Percentiles rank a stretch among this genome's conserved stretches.
Evolutionary conservation across 2,888 invertebrate genomes (phyloP).

Genomic region (Heteromyza rotundicornis): DNA sequence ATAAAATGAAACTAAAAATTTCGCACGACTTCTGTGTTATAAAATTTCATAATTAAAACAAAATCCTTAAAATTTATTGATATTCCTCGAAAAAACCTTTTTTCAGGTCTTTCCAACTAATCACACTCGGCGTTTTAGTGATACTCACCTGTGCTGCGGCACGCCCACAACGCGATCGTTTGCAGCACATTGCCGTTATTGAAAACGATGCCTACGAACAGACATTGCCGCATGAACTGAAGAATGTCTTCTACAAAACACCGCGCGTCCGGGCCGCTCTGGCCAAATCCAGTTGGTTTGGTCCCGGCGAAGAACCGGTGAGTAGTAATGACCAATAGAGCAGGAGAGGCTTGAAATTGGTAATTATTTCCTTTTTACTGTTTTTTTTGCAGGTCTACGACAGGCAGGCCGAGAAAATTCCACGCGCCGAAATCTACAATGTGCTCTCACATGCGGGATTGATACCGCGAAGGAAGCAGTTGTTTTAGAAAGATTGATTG

Average conservation of each 20-base stretch:
- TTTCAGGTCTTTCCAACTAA: slow-evolving; percentile 2
- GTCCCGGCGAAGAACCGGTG: slow-evolving; percentile 69
- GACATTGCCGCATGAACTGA: slow-evolving; percentile 65
- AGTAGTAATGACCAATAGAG: too few relatives aligned
- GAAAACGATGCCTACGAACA: slow-evolving; percentile 67
- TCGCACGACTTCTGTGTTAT: too few relatives aligned
- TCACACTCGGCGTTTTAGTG: not conserved
- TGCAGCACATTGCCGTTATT: slow-evolving; percentile 68
- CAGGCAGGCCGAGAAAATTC: slow-evolving; percentile 68
- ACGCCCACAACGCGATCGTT: slow-evolving; percentile 37
- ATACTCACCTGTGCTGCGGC: slow-evolving; percentile 4
- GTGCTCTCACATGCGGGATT: slow-evolving; percentile 72
- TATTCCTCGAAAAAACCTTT: too few relatives aligned
- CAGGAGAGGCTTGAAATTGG: not conserved
- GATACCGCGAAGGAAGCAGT: slow-evolving; percentile 62
- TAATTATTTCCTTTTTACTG: not conserved
- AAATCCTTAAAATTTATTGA: too few relatives aligned
- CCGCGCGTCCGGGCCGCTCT: slow-evolving; percentile 66
- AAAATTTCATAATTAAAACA: too few relatives aligned
- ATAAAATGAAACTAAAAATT: too few relatives aligned
- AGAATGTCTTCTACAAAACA: slow-evolving; percentile 69
- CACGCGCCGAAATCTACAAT: slow-evolving; percentile 70
- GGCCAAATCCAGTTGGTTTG: slow-evolving; percentile 68
- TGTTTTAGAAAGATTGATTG: too few relatives aligned
- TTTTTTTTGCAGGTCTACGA: slow-evolving; percentile 64